Percentiles rank a stretch among this genome's conserved stretches.
Evolutionary conservation across 2,797 vertebrate genomes (phyloP).

Genomic region (Rhyacichthys aspro): DNA sequence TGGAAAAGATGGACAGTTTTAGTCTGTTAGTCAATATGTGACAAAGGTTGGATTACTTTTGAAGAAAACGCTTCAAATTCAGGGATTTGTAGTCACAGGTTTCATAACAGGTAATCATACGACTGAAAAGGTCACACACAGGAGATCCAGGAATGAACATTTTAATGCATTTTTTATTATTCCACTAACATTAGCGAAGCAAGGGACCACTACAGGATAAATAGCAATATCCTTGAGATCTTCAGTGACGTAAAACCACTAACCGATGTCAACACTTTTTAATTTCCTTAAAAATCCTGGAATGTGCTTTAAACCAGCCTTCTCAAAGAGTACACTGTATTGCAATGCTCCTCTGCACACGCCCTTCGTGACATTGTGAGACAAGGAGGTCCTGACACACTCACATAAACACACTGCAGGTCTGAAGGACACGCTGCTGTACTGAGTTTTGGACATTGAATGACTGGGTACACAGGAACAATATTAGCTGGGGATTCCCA

Average conservation of each 20-base stretch:
- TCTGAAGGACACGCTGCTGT: conserved; percentile 10
- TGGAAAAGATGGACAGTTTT: conserved; percentile 20
- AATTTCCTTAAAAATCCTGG: conserved; percentile 24
- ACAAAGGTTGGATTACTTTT: not conserved
- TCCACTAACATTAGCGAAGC: too few species aligned
- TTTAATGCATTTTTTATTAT: not conserved
- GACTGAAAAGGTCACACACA: not conserved
- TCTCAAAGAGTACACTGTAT: conserved; percentile 5
- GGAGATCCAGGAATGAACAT: too few species aligned
- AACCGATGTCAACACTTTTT: conserved; percentile 18
- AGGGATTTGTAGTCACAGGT: not conserved
- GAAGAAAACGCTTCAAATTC: not conserved
- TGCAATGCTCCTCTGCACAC: not conserved
- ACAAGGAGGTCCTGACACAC: not conserved
- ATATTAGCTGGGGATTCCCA: conserved; percentile 42
- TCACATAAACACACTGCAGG: not conserved
- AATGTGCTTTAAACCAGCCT: conserved; percentile 10
- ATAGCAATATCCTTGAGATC: conserved; percentile 21
- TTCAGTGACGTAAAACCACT: conserved; percentile 21
- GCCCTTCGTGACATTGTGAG: not conserved
- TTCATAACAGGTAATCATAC: not conserved
- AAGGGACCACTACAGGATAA: not conserved
- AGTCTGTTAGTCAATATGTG: not conserved
- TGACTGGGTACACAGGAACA: conserved; percentile 24
- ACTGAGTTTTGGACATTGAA: conserved; percentile 16